Conservation (phyloP, 2,113 vertebrate species). For the Platycercus adscitus region DNA sequence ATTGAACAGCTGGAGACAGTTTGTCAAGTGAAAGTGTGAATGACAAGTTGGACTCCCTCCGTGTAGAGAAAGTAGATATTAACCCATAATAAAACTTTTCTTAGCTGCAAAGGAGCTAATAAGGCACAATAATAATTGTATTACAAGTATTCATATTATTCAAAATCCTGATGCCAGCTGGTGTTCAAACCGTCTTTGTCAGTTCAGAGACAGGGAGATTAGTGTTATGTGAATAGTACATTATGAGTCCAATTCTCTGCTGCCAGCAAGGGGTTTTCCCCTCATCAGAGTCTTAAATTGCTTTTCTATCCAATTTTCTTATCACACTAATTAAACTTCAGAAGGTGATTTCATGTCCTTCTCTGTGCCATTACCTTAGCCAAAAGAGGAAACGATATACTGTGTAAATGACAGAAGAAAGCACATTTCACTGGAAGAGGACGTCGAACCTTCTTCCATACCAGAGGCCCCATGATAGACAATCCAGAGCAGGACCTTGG, state of each 20-base stretch:
- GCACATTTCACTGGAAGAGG: not conserved
- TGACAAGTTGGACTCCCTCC: not conserved
- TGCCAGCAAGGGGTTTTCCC: not conserved
- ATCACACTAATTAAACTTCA: not conserved
- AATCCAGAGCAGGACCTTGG: not conserved
- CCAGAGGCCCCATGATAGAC: not conserved
- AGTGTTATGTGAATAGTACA: not conserved
- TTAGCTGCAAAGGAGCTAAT: not conserved
- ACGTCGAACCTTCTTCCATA: not conserved
- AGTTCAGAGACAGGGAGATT: not conserved
- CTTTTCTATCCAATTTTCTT: not conserved
- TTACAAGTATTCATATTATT: not conserved
- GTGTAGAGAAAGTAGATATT: not conserved
- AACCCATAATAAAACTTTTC: not conserved
- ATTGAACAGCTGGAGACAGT: not conserved
- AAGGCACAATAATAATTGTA: not conserved
- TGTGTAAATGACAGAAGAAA: not conserved
- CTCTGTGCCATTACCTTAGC: not conserved
- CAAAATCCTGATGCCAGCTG: not conserved
- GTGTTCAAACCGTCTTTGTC: not conserved
- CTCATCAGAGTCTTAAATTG: not conserved
- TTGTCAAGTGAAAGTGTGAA: not conserved
- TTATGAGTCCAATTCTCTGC: not conserved
- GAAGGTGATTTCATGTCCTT: not conserved
- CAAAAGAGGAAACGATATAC: not conserved